Evolutionary conservation across 2,888 invertebrate genomes (phyloP).

Genomic region (Dorcus parallelipipedus): DNA sequence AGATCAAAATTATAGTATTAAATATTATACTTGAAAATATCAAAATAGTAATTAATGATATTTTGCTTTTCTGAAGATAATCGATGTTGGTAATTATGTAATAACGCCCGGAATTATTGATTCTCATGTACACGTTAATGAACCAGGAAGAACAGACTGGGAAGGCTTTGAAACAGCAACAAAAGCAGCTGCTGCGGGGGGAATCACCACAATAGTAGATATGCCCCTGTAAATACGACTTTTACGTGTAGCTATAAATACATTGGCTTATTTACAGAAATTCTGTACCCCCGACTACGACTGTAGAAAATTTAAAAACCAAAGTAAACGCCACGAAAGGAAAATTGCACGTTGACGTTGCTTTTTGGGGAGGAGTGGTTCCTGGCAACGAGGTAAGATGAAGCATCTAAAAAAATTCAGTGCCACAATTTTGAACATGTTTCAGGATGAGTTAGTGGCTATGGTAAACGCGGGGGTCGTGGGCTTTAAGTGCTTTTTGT

Average conservation of each 20-base stretch:
- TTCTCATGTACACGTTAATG: conserved; percentile 71
- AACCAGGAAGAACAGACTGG: conserved; percentile 69
- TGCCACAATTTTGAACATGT: conserved; percentile 5
- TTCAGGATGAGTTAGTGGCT: conserved; percentile 55
- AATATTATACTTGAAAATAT: too few relatives aligned
- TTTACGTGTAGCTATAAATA: not conserved
- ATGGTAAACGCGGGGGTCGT: conserved; percentile 65
- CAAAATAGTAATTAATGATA: not conserved
- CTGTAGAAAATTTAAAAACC: conserved; percentile 56
- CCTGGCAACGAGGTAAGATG: conserved; percentile 59
- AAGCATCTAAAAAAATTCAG: not conserved
- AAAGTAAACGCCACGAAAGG: conserved; percentile 60
- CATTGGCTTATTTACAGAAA: conserved; percentile 52
- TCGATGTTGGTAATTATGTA: conserved; percentile 53
- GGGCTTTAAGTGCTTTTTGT: conserved; percentile 72
- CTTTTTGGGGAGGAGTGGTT: conserved; percentile 77
- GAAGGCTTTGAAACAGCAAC: conserved; percentile 71
- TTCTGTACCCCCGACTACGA: conserved; percentile 69
- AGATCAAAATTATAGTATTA: too few relatives aligned
- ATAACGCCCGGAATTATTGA: conserved; percentile 70
- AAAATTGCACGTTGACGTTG: conserved; percentile 64
- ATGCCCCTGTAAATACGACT: conserved; percentile 61
- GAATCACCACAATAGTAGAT: conserved; percentile 68
- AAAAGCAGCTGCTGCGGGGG: conserved; percentile 68
- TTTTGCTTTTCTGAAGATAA: conserved; percentile 33